Base-by-base conservation (phyloP, 2,888 invertebrate genomes). In the Cremastinae sp. region DNA sequence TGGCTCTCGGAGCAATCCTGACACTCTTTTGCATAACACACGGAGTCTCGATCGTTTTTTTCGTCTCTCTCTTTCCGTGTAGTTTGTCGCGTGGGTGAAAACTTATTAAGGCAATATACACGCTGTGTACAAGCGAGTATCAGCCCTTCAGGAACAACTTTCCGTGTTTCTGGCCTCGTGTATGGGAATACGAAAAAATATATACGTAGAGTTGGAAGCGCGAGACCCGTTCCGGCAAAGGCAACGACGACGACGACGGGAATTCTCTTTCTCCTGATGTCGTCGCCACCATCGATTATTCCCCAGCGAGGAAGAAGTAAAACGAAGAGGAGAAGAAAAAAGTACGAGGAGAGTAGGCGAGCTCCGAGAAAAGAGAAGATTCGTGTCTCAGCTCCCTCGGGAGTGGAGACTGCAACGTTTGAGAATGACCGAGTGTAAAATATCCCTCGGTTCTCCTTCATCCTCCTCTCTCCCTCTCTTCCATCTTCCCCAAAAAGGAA, bases 81-180 rank as follows among this genome's bases (percentile, higher is more conserved):
- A 22, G 68, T 51, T 58, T 65, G 49, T 65, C 61, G 59, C 75
- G 75, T 71, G 75, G 74, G 78, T 75, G 69, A 68, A 78, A 70
- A 77, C 76, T 80, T 80, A 80, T 78, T 78, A 76, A 70, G 78
- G 71, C 75, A 62, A 72, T 75, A 61, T 66, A 38, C 18, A 73
- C 65, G 20, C 36, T 45, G 45, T 58, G 51, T 59, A 75, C 66
- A 49, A 58, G 36, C 36, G 16, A 34, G 62, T 62, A 62, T 65
- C 62, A 43, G 43, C 53, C 41, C 47, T 49, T 36, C 41, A 18
- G n/a, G 20, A 53, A 61, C 16, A 45, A 68, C 56, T 16, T 22
- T 43, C 2, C 28, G 16, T 69, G 34, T 59, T 28, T 28, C 28
- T 28, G 28, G 28, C 28, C 5, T 5, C 28, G 28, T 28, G 28